Evolutionary conservation across 2,797 vertebrate genomes (phyloP), one percentile per base, ranked within the genome.

Genomic region (Nannoperca obscura): DNA sequence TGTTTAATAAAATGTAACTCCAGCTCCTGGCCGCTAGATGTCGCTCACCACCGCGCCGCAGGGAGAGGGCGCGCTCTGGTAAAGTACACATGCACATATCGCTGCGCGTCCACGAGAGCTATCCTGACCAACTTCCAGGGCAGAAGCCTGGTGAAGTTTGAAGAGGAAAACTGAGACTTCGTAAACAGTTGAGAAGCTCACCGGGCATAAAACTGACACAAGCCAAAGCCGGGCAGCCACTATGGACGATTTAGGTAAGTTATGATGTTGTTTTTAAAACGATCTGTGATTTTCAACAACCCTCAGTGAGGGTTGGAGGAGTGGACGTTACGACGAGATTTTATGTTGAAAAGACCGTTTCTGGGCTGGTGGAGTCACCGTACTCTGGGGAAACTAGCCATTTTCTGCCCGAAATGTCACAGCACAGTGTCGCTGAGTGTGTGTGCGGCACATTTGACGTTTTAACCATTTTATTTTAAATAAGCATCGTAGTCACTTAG

Each of bases 161-260:
- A 53, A 64, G 69, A 81, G 74, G 50, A 79, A 89, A 86, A 82
- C 3, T 50, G 64, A 70, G 78, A 78, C 80, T 69, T 65, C 3
- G 14, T 44, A 10, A 63, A 15, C 50, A 19, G 58, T 8, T 22
- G 10, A 32, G 38, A 76, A 52, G 47, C 62, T 67, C 57, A 14
- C 2, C 20, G 47, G 38, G 47, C 44, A 46, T 1, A 4, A 71
- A 24, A 34, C 42, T 4, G 68, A 69, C 77, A 7, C 69, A 27
- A 74, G 36, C 47, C 54, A 7, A 40, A 81, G 72, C 7, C 81
- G 24, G 83, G 7, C 53, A 76, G 67, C 70, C 70, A 77, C 62
- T 14, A 96, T 96, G 95, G 95, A 96, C 67, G 95, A 96, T 55
- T 82, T 96, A 74, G 95, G 95, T 96, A 76, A 95, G 92, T 88